Percentiles rank a stretch among this genome's conserved stretches.
Evolutionary conservation across 2,888 invertebrate species (phyloP).

Genomic region (Phyto melanocephala): DNA sequence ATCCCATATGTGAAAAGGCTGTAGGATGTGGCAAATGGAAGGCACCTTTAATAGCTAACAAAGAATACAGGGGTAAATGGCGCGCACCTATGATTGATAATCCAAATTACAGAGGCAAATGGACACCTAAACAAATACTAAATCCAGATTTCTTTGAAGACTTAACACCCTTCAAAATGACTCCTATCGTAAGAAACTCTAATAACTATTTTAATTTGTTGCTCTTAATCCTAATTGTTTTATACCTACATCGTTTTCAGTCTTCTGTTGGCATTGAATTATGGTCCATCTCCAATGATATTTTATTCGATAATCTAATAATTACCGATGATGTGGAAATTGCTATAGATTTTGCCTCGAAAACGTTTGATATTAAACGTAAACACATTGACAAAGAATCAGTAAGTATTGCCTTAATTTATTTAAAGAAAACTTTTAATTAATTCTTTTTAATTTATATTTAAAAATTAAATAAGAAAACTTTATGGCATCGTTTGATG

Average conservation of each 20-base stretch:
- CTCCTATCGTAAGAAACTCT: conserved; percentile 87
- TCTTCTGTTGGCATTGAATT: conserved; percentile 96
- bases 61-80: conserved; percentile 96
- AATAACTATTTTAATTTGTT: no score
- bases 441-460: neutral
- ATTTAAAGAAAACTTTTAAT: neutral
- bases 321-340: conserved; percentile 89
- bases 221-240: neutral
- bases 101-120: conserved; percentile 97
- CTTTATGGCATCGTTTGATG: conserved; percentile 87
- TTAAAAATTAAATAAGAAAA: conserved; percentile 78
- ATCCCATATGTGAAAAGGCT: conserved; percentile 88
- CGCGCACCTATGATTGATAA: conserved; percentile 92
- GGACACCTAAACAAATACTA: conserved; percentile 90
- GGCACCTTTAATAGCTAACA: conserved; percentile 91
- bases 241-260: conserved; percentile 79
- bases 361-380: conserved; percentile 91
- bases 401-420: conserved; percentile 81
- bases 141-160: conserved; percentile 97
- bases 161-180: conserved; percentile 92
- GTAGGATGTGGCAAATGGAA: conserved; percentile 96
- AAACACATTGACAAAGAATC: conserved; percentile 89
- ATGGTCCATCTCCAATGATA: conserved; percentile 98
- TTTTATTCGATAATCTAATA: conserved; percentile 97
- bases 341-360: conserved; percentile 89